Evolutionary conservation across 2,113 vertebrate species (phyloP), one percentile per base, ranked within the genome.

Genomic region (Indicator maculatus): DNA sequence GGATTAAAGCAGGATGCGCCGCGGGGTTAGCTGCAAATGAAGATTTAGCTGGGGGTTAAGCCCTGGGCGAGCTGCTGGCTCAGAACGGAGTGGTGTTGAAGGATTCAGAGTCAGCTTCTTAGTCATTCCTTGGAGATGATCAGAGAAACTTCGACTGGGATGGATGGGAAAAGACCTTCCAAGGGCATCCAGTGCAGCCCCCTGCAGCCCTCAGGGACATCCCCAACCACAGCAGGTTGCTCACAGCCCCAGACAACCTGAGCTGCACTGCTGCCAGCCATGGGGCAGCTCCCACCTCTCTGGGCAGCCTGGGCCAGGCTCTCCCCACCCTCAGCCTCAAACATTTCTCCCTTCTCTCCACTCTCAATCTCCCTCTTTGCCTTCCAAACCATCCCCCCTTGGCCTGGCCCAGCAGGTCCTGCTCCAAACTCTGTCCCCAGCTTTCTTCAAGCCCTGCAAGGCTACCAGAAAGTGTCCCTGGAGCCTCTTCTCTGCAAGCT

Each of bases 1-100:
- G 99, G 99, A 99, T 99, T 99, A 99, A 98, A 98, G 98, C 98
- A 97, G 99, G 99, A 99, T 99, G 98, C 98, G 98, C 98, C 96
- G 97, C 47, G 92, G 98, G 98, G 98, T 99, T 99, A 99, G 98
- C 99, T 99, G 98, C 98, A 98, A 98, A 99, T 99, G 98, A 99
- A 98, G 98, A 98, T 96, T 98, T 97, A 96, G 75, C 71, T 77
- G 15, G 93, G 96, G 96, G 61, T 97, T 98, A 98, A 98, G 98
- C 97, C 97, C 94, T 97, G 97, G 97, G 45, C 93, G 95, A 75
- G 96, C 41, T 69, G 90, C 73, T 7, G 17, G 16, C 95, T 97
- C 70, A 0, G 69, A 10, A n/a, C 18, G 56, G 21, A 28, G 55
- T 8, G 2, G 2, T 0, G 6, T 52, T 73, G 66, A 11, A 56